These are phyloP conservation scores for Apodemia zela DNA, from an alignment of 2,888 invertebrate genomes.

Conservation along the genomic window DNA sequence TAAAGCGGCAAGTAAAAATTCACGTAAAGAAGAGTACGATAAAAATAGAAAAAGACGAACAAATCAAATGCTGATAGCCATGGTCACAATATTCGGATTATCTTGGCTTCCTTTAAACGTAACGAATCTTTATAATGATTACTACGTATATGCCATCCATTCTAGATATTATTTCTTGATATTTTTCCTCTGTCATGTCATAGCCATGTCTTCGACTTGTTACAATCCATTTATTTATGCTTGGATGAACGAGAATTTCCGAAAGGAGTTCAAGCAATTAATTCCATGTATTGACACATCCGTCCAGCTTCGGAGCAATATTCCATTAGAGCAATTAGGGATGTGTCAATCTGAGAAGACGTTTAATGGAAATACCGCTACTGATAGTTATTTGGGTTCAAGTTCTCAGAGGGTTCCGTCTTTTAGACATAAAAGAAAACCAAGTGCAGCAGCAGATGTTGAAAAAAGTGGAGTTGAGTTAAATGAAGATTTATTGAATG, in stretches of 20 bases:
- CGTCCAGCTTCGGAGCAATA: constrained; percentile 55
- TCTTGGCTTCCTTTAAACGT: constrained; percentile 97
- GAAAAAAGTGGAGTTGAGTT: constrained; percentile 76
- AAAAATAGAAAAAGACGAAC: constrained; percentile 94
- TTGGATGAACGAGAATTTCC: constrained; percentile 97
- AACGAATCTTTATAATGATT: constrained; percentile 92
- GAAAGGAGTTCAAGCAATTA: constrained; percentile 94
- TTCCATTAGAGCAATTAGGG: constrained; percentile 73
- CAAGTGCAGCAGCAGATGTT: constrained; percentile 82
- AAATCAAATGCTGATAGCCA: constrained; percentile 97
- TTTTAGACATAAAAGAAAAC: constrained; percentile 75
- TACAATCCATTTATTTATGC: constrained; percentile 98
- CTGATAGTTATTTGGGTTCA: constrained; percentile 80
- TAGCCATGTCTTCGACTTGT: constrained; percentile 97
- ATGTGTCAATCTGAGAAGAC: constrained; percentile 84
- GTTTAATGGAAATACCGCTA: constrained; percentile 88
- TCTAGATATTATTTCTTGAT: constrained; percentile 92
- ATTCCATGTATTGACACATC: constrained; percentile 83
- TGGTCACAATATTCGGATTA: constrained; percentile 97
- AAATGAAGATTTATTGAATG: constrained; percentile 63
- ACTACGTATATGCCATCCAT: constrained; percentile 85
- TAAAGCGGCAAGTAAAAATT: constrained; percentile 91
- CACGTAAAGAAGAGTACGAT: constrained; percentile 94
- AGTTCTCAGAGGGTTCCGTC: constrained; percentile 77
- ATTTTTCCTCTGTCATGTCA: constrained; percentile 93